Conservation (phyloP, 2,888 invertebrate genomes). For the Xestia xanthographa region DNA sequence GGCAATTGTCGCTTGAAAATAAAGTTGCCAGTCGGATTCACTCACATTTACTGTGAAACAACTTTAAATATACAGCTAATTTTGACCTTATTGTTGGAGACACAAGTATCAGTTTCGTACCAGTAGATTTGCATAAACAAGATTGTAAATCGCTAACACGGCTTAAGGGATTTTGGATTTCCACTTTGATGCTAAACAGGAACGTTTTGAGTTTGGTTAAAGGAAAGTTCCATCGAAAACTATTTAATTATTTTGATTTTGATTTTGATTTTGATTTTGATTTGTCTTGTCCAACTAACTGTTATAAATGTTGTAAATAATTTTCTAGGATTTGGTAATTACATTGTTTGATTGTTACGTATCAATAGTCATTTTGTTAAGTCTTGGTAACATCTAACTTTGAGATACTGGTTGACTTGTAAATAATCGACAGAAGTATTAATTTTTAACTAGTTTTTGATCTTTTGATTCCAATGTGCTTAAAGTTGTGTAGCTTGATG, state of each 20-base stretch:
- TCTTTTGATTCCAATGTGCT: not conserved
- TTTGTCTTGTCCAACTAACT: conserved; percentile 64
- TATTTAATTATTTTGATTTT: too few relatives aligned
- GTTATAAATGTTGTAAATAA: conserved; percentile 61
- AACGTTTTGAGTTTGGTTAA: conserved; percentile 83
- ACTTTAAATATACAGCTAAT: conserved; percentile 58
- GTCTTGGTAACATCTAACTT: not conserved
- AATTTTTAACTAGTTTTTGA: not conserved
- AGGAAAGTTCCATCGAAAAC: conserved; percentile 81
- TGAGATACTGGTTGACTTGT: not conserved
- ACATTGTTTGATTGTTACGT: conserved; percentile 8
- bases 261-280: too few relatives aligned
- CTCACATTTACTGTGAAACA: conserved; percentile 77
- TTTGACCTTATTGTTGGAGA: conserved; percentile 54
- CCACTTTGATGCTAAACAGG: conserved; percentile 86
- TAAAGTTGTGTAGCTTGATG: not conserved
- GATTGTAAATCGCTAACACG: conserved; percentile 79
- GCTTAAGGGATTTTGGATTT: conserved; percentile 88
- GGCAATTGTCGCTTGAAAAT: conserved; percentile 87
- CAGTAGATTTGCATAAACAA: conserved; percentile 50
- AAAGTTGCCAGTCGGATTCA: conserved; percentile 83
- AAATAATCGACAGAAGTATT: not conserved
- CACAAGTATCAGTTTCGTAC: conserved; percentile 64
- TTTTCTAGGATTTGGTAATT: conserved; percentile 23
- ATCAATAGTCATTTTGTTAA: conserved; percentile 11